Conservation (phyloP, 2,113 vertebrate species). For the Nyctereutes procyonoides region DNA sequence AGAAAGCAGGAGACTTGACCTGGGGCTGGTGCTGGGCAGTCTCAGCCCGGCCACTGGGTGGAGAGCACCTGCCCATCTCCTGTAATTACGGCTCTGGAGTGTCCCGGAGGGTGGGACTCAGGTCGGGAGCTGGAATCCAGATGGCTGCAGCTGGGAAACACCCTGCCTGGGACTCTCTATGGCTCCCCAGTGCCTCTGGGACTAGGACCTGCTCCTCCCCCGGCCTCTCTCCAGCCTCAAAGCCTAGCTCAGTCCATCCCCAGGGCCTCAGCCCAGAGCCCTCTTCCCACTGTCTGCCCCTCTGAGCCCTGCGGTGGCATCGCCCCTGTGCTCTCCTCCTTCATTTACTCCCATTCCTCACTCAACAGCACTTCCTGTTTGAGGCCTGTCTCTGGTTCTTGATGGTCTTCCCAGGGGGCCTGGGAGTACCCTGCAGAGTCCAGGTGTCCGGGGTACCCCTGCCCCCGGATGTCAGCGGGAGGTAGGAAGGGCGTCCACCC, state of each 20-base stretch:
- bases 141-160: neutral
- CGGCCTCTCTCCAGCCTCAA: neutral
- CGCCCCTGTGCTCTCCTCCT: neutral
- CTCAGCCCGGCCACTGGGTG: neutral
- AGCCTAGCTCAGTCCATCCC: accelerated
- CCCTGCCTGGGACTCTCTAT: too few relatives aligned
- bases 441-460: too few relatives aligned
- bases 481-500: neutral
- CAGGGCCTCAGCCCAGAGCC: neutral
- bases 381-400: neutral
- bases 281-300: neutral
- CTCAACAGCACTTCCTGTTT: accelerated
- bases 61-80: neutral
- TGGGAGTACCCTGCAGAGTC: neutral
- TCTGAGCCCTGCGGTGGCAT: neutral
- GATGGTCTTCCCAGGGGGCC: neutral
- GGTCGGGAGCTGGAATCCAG: neutral
- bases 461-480: neutral
- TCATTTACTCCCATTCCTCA: neutral
- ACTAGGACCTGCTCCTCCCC: neutral
- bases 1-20: neutral
- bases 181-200: neutral
- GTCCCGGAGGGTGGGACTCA: neutral
- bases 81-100: neutral
- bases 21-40: neutral